phyloP scores from a whole-genome alignment of 2,888 invertebrate genomes.

The Stenchaetothrips biformis region DNA sequence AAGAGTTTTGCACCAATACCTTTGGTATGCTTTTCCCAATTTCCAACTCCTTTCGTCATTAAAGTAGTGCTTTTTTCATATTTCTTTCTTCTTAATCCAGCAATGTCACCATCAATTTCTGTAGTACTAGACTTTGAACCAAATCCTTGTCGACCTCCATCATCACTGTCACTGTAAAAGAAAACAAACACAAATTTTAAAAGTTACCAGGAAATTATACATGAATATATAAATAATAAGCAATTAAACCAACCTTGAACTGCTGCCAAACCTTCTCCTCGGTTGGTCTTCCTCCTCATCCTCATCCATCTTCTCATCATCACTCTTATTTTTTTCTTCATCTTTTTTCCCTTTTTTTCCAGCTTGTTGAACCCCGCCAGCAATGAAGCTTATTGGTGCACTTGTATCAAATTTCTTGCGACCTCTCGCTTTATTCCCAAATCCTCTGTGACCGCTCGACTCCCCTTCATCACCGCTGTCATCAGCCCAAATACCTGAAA shows the following conservation, averaged over 20 bases:
- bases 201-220: not conserved
- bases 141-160: conserved; percentile 41
- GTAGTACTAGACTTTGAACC: conserved; percentile 35
- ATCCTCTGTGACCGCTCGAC: conserved; percentile 46
- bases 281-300: conserved; percentile 41
- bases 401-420: conserved; percentile 69
- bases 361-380: conserved; percentile 83
- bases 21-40: conserved; percentile 92
- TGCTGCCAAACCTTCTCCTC: conserved; percentile 20
- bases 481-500: conserved; percentile 83
- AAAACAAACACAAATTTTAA: conserved; percentile 7
- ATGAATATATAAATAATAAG: not conserved
- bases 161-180: conserved; percentile 41
- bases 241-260: conserved; percentile 31
- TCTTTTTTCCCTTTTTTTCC: conserved; percentile 60
- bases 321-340: conserved; percentile 42
- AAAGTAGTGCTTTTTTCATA: conserved; percentile 46
- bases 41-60: conserved; percentile 63
- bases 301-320: conserved; percentile 42
- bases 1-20: conserved; percentile 95
- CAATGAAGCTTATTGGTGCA: conserved; percentile 84
- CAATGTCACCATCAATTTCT: conserved; percentile 52
- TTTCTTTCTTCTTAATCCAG: conserved; percentile 52
- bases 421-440: conserved; percentile 47
- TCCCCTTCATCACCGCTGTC: conserved; percentile 64